A percentile compares a stretch with the other conserved stretches of the same genome.
Conservation (phyloP, 2,797 vertebrate genomes). For the Darevskia nairensis region DNA sequence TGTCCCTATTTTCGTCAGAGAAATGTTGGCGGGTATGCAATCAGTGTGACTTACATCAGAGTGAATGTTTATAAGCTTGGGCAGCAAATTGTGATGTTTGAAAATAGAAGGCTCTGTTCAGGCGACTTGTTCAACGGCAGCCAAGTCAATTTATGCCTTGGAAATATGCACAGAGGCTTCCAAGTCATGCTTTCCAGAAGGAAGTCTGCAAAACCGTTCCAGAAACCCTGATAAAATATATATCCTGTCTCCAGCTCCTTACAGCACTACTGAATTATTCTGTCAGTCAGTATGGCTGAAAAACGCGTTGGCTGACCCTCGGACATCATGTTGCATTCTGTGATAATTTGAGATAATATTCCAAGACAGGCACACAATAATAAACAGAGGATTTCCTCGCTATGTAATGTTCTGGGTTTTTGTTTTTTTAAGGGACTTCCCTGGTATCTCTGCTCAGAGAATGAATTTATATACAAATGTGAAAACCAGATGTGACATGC, state of each 20-base stretch:
- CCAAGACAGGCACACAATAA: not conserved
- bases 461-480: constrained; percentile 40
- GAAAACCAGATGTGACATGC: constrained; percentile 47
- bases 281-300: not conserved
- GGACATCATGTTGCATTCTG: fast-evolving
- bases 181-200: not conserved
- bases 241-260: not conserved
- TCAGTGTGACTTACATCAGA: not conserved
- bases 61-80: not conserved
- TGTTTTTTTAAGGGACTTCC: not conserved
- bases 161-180: not conserved
- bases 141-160: not conserved
- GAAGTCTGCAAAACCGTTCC: not conserved
- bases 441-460: constrained; percentile 41
- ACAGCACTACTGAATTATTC: not conserved
- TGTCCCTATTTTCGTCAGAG: too few relatives aligned
- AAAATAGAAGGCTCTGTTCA: not conserved
- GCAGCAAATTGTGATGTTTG: not conserved
- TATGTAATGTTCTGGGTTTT: not conserved
- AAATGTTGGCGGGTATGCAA: too few relatives aligned
- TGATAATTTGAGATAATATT: constrained; percentile 26
- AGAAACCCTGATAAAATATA: not conserved
- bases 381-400: constrained; percentile 17
- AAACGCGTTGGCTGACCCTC: constrained; percentile 12
- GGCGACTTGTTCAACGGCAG: not conserved